A percentile compares a stretch with the other conserved stretches of the same genome.
Conservation (phyloP, 2,113 vertebrate species). For the Oostethus manadensis region DNA sequence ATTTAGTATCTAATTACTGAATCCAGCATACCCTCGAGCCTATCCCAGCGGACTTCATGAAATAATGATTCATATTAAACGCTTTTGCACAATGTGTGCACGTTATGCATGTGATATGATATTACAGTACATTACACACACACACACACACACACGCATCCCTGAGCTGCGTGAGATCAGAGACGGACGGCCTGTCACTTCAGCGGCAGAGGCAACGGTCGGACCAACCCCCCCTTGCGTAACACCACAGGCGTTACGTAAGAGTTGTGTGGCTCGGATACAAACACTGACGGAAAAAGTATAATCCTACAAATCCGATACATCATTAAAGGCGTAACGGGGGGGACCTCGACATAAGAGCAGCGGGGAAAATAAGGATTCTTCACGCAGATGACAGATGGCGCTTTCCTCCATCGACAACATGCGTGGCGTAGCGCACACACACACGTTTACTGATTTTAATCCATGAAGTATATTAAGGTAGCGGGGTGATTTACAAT, state of each 20-base stretch:
- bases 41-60: no score
- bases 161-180: slow-evolving; percentile 23
- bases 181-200: slow-evolving; percentile 29
- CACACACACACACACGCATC: slow-evolving; percentile 15
- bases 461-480: no score
- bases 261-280: slow-evolving; percentile 20
- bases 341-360: slow-evolving; percentile 23
- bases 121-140: no score
- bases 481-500: no score
- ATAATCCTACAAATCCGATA: slow-evolving; percentile 42
- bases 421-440: slow-evolving; percentile 16
- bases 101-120: no score
- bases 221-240: slow-evolving; percentile 29
- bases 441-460: no score
- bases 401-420: slow-evolving; percentile 22
- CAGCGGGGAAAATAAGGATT: slow-evolving; percentile 26
- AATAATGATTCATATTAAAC: no score
- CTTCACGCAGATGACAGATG: slow-evolving; percentile 45
- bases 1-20: no score
- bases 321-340: slow-evolving; percentile 44
- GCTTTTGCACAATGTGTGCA: no score
- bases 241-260: slow-evolving; percentile 41
- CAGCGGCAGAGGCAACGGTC: slow-evolving; percentile 27
- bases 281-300: slow-evolving; percentile 16
- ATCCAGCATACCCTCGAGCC: no score